Evolutionary conservation across 35 echinoderm and acorn worm species (phyloP).

Genomic region (Ophiothrix spiculata): DNA sequence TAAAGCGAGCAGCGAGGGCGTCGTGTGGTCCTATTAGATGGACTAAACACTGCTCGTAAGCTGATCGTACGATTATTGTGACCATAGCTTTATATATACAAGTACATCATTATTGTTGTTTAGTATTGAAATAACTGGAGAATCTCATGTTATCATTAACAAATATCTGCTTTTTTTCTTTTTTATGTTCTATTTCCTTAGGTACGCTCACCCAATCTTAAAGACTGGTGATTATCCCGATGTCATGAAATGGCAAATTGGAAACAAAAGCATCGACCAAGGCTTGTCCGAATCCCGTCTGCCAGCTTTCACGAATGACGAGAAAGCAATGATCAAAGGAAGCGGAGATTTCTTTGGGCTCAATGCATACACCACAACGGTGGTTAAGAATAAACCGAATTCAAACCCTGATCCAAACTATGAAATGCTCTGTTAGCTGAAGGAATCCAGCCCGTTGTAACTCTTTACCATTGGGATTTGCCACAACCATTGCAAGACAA

Average conservation of each 20-base stretch:
- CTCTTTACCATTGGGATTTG: slow-evolving; percentile 97
- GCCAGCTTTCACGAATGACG: slow-evolving; percentile 79
- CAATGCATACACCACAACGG: slow-evolving; percentile 82
- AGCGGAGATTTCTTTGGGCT: slow-evolving; percentile 92
- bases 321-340: slow-evolving; percentile 74
- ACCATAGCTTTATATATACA: too few relatives aligned
- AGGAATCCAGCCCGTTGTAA: slow-evolving; percentile 81
- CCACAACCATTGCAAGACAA: slow-evolving; percentile 67
- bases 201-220: slow-evolving; percentile 94
- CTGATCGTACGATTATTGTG: too few relatives aligned
- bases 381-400: slow-evolving; percentile 33
- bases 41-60: too few relatives aligned
- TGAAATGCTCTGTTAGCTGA: slow-evolving; percentile 53
- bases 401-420: slow-evolving; percentile 61
- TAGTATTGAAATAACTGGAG: too few relatives aligned
- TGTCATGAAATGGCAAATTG: slow-evolving; percentile 90
- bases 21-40: too few relatives aligned
- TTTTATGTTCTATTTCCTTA: too few relatives aligned
- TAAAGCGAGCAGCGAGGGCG: too few relatives aligned
- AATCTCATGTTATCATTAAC: too few relatives aligned
- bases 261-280: slow-evolving; percentile 80
- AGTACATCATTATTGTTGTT: too few relatives aligned
- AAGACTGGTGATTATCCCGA: slow-evolving; percentile 95
- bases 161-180: too few relatives aligned
- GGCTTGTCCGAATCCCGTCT: slow-evolving; percentile 66